Evolutionary conservation across 2,797 vertebrate genomes (phyloP).

Genomic region (Centropyge bicolor): DNA sequence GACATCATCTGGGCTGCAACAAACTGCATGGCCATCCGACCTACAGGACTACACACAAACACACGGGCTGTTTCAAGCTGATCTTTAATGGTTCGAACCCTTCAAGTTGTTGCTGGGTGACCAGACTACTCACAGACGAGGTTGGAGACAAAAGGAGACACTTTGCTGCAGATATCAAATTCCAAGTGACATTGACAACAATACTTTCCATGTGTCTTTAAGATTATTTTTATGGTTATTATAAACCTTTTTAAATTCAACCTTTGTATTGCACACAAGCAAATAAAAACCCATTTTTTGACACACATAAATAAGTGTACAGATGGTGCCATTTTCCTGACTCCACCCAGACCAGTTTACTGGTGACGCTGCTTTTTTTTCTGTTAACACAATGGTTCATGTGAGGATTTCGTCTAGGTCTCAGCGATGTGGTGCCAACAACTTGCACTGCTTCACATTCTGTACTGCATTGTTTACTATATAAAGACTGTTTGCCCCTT

Average conservation of each 20-base stretch:
- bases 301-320: not conserved
- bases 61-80: not conserved
- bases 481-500: not conserved
- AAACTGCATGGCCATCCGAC: slow-evolving; percentile 95
- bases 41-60: slow-evolving; percentile 87
- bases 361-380: not conserved
- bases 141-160: not conserved
- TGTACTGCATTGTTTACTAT: not conserved
- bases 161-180: not conserved
- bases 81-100: not conserved
- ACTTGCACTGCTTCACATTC: not conserved
- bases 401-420: not conserved
- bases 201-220: not conserved
- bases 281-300: not conserved
- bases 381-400: not conserved
- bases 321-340: not conserved
- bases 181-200: not conserved
- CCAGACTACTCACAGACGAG: not conserved
- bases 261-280: not conserved
- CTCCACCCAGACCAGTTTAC: not conserved
- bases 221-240: not conserved
- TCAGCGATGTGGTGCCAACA: not conserved
- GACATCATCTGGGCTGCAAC: slow-evolving; percentile 94
- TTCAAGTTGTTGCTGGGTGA: not conserved
- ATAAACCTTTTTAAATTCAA: not conserved